Percentiles rank a stretch among this genome's conserved stretches.
Evolutionary conservation across 2,797 vertebrate species (phyloP).

Genomic region (Syndactyla subalaris): DNA sequence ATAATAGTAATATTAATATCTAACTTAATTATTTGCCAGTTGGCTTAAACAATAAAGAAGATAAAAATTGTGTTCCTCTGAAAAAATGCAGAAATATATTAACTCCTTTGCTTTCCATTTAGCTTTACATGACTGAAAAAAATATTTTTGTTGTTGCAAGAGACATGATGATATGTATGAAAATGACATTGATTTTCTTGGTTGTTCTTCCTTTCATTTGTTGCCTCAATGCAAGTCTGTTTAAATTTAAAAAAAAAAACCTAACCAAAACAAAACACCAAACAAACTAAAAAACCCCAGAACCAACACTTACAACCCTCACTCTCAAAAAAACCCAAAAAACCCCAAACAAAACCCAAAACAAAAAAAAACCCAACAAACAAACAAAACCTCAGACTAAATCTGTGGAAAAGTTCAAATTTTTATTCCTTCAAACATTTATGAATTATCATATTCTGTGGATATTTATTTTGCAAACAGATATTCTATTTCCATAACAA

Average conservation of each 20-base stretch:
- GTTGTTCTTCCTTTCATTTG: constrained; percentile 5
- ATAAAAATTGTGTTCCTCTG: constrained; percentile 50
- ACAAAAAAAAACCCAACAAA: no score
- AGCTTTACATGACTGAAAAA: constrained; percentile 29
- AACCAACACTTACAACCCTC: background rate
- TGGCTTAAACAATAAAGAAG: constrained; percentile 55
- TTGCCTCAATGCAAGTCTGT: background rate
- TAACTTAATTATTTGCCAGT: constrained; percentile 13
- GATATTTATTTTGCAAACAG: background rate
- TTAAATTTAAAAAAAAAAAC: constrained; percentile 6
- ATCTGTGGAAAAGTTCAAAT: background rate
- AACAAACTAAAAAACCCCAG: background rate
- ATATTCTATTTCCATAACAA: background rate
- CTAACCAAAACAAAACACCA: background rate
- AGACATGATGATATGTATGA: background rate
- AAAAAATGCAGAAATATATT: constrained; percentile 48
- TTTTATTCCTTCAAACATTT: background rate
- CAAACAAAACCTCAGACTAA: background rate
- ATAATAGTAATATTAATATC: constrained; percentile 43
- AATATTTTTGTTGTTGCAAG: constrained; percentile 29
- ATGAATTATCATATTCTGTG: background rate
- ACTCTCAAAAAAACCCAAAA: background rate
- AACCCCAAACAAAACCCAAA: background rate
- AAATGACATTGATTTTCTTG: constrained; percentile 2
- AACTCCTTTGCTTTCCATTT: constrained; percentile 37